Conservation (phyloP, 92 coral and sea anemone genomes). For the Micromussa lordhowensis region DNA sequence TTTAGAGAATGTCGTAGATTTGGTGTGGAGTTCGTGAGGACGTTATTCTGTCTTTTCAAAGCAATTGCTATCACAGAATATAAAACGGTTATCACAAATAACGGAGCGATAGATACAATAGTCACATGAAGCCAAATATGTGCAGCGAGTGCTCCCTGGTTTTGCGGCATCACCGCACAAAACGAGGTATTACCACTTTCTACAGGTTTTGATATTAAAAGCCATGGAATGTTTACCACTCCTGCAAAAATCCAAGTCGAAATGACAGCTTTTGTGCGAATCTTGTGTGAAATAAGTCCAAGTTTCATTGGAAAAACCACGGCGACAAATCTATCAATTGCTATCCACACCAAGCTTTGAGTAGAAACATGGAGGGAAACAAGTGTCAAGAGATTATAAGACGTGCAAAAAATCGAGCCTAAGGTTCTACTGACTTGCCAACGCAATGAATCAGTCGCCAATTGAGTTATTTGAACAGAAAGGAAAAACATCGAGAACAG, state of each 20-base stretch:
- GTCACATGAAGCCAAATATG: too few relatives aligned
- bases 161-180: neutral
- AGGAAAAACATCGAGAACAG: neutral
- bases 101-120: neutral
- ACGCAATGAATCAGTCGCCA: neutral
- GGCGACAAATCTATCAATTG: conserved; percentile 27
- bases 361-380: neutral
- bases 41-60: neutral
- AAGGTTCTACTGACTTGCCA: neutral
- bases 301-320: neutral
- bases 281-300: conserved; percentile 15
- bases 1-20: neutral
- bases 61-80: conserved; percentile 10
- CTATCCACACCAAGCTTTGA: conserved; percentile 26
- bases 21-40: neutral
- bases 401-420: conserved; percentile 12
- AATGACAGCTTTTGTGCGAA: neutral
- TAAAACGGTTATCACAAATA: neutral
- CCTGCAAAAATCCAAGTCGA: conserved; percentile 7
- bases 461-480: neutral
- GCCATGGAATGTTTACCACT: neutral
- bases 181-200: too few relatives aligned
- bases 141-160: neutral
- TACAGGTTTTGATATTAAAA: neutral
- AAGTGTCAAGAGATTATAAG: too few relatives aligned